Percentiles rank a stretch among this genome's conserved stretches.
These are phyloP conservation scores for Vanessa cardui DNA, from an alignment of 2,888 invertebrate species.

Conservation along the genomic window DNA sequence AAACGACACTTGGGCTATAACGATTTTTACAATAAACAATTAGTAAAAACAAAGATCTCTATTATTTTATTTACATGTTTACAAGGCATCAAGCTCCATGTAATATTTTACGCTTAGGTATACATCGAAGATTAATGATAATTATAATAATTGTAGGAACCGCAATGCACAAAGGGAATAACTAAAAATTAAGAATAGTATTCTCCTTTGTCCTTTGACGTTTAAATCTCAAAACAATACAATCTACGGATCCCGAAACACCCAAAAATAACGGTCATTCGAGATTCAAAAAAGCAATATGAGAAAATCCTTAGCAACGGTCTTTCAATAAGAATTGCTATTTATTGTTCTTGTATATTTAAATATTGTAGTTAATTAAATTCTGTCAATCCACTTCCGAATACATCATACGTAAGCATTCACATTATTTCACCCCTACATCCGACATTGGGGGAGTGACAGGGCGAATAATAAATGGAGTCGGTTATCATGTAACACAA, in stretches of 20 bases:
- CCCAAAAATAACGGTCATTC: too few relatives aligned
- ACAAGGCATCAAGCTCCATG: too few relatives aligned
- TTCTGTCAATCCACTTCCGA: neutral
- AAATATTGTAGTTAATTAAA: neutral
- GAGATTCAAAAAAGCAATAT: too few relatives aligned
- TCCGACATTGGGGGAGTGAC: neutral
- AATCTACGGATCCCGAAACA: too few relatives aligned
- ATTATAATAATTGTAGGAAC: neutral
- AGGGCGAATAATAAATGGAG: neutral
- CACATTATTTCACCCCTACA: neutral
- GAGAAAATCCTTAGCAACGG: too few relatives aligned
- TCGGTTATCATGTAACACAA: constrained; percentile 1
- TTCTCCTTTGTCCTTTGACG: too few relatives aligned
- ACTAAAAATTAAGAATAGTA: too few relatives aligned
- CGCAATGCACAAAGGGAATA: too few relatives aligned
- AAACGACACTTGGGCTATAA: constrained; percentile 28
- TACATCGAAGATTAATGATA: neutral
- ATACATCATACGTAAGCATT: neutral
- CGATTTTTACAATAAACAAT: constrained; percentile 24
- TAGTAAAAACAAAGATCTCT: neutral
- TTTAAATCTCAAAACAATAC: too few relatives aligned
- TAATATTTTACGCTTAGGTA: too few relatives aligned
- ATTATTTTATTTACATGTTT: neutral
- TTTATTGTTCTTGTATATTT: too few relatives aligned
- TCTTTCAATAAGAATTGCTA: neutral